A percentile compares a stretch with the other conserved stretches of the same genome.
Conservation (phyloP, 2,888 invertebrate species). For the Xestia ashworthii region DNA sequence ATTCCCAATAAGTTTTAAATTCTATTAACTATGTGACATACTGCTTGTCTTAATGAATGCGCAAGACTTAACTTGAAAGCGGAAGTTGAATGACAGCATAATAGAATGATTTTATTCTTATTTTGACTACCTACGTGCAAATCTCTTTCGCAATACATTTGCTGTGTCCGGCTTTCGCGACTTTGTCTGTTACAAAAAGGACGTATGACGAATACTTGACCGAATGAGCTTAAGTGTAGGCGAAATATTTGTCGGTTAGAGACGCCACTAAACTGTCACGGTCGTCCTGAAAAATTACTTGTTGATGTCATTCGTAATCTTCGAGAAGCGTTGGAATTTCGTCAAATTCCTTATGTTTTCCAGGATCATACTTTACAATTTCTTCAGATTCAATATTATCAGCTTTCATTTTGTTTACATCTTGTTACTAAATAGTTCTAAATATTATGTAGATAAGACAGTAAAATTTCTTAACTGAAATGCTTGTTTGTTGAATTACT, state of each 20-base stretch:
- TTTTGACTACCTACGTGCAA: constrained; percentile 54
- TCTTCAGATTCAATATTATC: not conserved
- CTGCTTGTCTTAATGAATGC: not conserved
- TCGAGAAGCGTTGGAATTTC: not conserved
- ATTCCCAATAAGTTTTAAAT: not conserved
- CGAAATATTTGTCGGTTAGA: constrained; percentile 55
- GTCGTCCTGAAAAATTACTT: constrained; percentile 45
- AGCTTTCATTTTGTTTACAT: not conserved
- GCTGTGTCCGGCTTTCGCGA: constrained; percentile 60
- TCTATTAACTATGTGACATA: not conserved
- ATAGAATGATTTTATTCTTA: constrained; percentile 44
- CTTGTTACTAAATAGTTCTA: not conserved
- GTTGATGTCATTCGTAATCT: constrained; percentile 34
- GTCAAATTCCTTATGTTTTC: not conserved
- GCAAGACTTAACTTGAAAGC: constrained; percentile 23
- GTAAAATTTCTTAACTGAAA: not conserved
- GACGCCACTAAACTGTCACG: constrained; percentile 54
- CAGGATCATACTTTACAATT: not conserved
- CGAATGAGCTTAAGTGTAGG: constrained; percentile 66
- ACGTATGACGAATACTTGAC: constrained; percentile 67
- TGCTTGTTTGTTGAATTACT: not conserved
- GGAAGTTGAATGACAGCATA: constrained; percentile 39
- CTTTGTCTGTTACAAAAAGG: constrained; percentile 57
- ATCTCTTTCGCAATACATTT: constrained; percentile 59
- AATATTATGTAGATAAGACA: too few species aligned